Evolutionary conservation across 2,113 vertebrate genomes (phyloP).

Genomic region (Amazona vittata): DNA sequence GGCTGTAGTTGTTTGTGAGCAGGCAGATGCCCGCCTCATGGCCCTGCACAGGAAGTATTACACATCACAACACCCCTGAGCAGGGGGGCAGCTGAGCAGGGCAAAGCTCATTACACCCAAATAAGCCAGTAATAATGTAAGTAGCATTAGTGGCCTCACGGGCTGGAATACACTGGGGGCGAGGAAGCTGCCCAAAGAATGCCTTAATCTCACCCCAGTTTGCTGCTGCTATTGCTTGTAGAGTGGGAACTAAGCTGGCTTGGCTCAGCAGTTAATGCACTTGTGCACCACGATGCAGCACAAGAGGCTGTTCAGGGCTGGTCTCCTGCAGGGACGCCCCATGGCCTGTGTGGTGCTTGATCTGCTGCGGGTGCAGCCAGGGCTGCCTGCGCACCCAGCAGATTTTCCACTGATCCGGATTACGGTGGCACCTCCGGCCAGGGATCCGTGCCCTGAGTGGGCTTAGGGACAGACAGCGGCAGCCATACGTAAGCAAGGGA

Average conservation of each 20-base stretch:
- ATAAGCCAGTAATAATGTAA: conserved; percentile 71
- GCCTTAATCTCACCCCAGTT: conserved; percentile 1
- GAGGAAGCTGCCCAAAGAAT: conserved; percentile 30
- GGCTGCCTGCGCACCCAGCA: neutral
- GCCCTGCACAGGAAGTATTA: conserved; percentile 41
- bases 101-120: conserved; percentile 69
- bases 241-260: neutral
- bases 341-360: rapidly evolving
- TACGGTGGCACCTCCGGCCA: conserved; percentile 53
- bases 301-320: neutral
- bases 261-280: neutral
- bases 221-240: neutral
- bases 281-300: rapidly evolving
- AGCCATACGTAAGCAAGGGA: neutral
- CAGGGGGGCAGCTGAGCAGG: conserved; percentile 42
- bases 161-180: neutral
- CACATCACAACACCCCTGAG: conserved; percentile 9
- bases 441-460: neutral
- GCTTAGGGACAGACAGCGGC: neutral
- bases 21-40: conserved; percentile 28
- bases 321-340: neutral
- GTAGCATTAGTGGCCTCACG: conserved; percentile 38
- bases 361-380: rapidly evolving
- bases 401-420: conserved; percentile 21
- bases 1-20: neutral